phyloP scores from a whole-genome alignment of 2,113 vertebrate genomes.

The Mellivora capensis region DNA sequence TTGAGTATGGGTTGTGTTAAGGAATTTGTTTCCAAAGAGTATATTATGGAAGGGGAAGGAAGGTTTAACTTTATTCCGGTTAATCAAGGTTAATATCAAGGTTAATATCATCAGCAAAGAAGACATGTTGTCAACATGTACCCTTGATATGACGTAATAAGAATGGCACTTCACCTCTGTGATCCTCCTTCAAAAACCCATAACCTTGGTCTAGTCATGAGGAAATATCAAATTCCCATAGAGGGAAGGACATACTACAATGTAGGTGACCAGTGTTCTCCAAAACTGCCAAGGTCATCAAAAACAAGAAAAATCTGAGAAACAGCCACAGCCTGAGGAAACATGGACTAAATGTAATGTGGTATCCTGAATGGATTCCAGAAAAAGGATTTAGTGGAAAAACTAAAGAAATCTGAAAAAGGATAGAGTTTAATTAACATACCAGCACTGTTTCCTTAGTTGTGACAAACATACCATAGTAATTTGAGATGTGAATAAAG shows the following conservation, averaged over 20 bases:
- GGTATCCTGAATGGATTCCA: not conserved
- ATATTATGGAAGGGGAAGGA: not conserved
- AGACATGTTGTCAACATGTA: not conserved
- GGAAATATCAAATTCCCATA: not conserved
- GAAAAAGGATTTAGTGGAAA: not conserved
- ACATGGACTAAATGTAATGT: not conserved
- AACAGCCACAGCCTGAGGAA: not conserved
- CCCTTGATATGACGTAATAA: not conserved
- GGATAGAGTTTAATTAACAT: not conserved
- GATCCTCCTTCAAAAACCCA: not conserved
- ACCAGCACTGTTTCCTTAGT: not conserved
- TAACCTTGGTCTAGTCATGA: not conserved
- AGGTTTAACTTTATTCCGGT: not conserved
- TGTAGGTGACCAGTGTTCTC: not conserved
- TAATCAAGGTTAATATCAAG: not conserved
- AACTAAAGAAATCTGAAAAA: not conserved
- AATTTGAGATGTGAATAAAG: not conserved
- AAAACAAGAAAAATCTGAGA: not conserved
- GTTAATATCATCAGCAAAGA: not conserved
- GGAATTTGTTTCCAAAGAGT: not conserved
- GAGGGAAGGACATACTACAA: not conserved
- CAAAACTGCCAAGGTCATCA: not conserved
- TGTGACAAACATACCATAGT: not conserved
- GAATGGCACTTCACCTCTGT: not conserved
- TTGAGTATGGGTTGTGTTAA: not conserved